Base-by-base conservation (phyloP, 2,113 vertebrate species). In the Eretmochelys imbricata region DNA sequence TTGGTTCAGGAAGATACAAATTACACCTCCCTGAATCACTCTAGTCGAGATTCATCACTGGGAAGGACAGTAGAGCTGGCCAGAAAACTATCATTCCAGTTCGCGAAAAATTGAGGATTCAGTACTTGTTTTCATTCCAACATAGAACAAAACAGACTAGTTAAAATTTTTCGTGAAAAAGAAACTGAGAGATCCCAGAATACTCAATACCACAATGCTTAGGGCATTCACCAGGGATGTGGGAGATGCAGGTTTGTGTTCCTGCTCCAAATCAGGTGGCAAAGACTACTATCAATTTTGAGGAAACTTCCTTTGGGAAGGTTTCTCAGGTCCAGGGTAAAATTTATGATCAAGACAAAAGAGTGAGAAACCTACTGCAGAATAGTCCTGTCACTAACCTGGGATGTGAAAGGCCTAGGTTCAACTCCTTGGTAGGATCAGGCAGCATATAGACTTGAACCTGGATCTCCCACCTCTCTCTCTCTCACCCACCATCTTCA, bases 1-100 rank as follows among this genome's bases (percentile, higher is more conserved):
- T 53, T 92, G 91, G 94, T 94, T 95, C 91, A 94, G 82, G 90
- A 91, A 0, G 0, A 19, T 85, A 35, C 75, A 85, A 96, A 96
- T 96, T 96, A 96, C 55, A 27, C 4, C 91, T 35, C 29, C 29
- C 0, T n/a, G 59, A n/a, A n/a, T n/a, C 65, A 69, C 59, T 31
- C 59, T 62, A 31, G 29, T 62, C n/a, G 35, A 69, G 35, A 69
- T 69, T 69, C 4, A 7, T 35, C 31, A n/a, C 6, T 69, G 17
- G 17, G 65, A 69, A 69, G 65, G 17, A 69, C 65, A 20, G 8
- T 10, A 20, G 29, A 6, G 13, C 13, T 62, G 29, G 12, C 59
- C 59, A 62, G 29, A 62, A 62, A 31, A 65, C 7, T 17, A n/a
- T 65, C 16, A 69, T 69, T 69, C 35, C 65, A n/a, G 65, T n/a